Percentiles rank a stretch among this genome's conserved stretches.
These are phyloP conservation scores for Agonopterix arenella DNA, from an alignment of 2,888 invertebrate genomes.

Conservation along the genomic window DNA sequence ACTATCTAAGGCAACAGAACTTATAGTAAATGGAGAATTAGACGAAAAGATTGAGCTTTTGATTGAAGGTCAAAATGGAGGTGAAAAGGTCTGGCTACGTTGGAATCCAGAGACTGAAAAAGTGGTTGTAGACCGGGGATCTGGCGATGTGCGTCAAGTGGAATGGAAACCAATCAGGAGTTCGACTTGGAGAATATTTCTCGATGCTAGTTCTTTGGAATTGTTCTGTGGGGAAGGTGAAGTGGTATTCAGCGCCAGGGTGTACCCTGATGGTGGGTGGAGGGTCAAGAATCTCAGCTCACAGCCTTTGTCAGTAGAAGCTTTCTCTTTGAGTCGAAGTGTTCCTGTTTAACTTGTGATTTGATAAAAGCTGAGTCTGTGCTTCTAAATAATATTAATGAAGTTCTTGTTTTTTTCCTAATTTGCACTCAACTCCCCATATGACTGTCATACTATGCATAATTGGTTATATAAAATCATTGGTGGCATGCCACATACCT, in stretches of 20 bases:
- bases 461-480: no score
- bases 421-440: no score
- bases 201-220: constrained; percentile 62
- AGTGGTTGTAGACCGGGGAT: not conserved
- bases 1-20: constrained; percentile 21
- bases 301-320: constrained; percentile 36
- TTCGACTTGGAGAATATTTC: constrained; percentile 46
- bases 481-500: no score
- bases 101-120: constrained; percentile 34
- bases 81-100: constrained; percentile 31
- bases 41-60: constrained; percentile 35
- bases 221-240: constrained; percentile 67
- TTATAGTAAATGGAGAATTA: constrained; percentile 30
- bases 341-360: constrained; percentile 31
- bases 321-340: constrained; percentile 45
- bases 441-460: no score
- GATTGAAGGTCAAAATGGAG: constrained; percentile 45
- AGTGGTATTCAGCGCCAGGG: constrained; percentile 60
- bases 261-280: constrained; percentile 56
- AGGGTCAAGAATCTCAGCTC: constrained; percentile 43
- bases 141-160: constrained; percentile 51
- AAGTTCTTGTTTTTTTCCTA: no score
- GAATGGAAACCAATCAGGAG: constrained; percentile 49
- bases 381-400: no score
- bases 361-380: no score